Percentiles rank a stretch among this genome's conserved stretches.
Conservation (phyloP, 2,888 invertebrate genomes). For the Parnassius orleans region DNA sequence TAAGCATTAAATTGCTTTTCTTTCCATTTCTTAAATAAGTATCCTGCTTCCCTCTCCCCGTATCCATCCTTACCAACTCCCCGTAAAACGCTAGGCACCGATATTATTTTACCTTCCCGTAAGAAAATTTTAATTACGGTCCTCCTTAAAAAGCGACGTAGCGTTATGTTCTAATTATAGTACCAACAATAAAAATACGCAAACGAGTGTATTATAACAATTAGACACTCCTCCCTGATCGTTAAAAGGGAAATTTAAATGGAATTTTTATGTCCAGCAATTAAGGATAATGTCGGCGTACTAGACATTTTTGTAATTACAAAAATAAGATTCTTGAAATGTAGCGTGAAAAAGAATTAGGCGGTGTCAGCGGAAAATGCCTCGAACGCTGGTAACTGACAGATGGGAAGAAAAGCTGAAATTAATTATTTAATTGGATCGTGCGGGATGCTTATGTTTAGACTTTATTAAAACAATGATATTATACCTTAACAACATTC, state of each 20-base stretch:
- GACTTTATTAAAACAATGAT: too few species aligned
- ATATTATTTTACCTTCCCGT: slow-evolving; percentile 64
- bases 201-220: slow-evolving; percentile 81
- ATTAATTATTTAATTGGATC: slow-evolving; percentile 45
- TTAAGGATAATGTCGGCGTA: slow-evolving; percentile 80
- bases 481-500: too few species aligned
- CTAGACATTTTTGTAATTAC: slow-evolving; percentile 82
- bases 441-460: slow-evolving; percentile 1
- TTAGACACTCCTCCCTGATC: slow-evolving; percentile 79
- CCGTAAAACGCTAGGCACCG: slow-evolving; percentile 54
- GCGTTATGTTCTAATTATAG: slow-evolving; percentile 80
- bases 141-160: slow-evolving; percentile 66
- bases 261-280: slow-evolving; percentile 82
- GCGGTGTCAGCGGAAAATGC: slow-evolving; percentile 69
- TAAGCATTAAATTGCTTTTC: slow-evolving; percentile 78
- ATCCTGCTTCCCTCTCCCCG: slow-evolving; percentile 41
- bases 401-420: slow-evolving; percentile 58
- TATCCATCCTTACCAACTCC: slow-evolving; percentile 33
- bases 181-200: slow-evolving; percentile 80
- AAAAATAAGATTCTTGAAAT: slow-evolving; percentile 81
- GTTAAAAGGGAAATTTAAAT: slow-evolving; percentile 82
- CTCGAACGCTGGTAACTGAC: slow-evolving; percentile 59
- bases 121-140: slow-evolving; percentile 75
- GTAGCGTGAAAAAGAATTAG: slow-evolving; percentile 81
- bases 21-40: slow-evolving; percentile 75